Percentiles rank a stretch among this genome's conserved stretches.
phyloP scores from a whole-genome alignment of 2,797 vertebrate species.

The Platalea minor region DNA sequence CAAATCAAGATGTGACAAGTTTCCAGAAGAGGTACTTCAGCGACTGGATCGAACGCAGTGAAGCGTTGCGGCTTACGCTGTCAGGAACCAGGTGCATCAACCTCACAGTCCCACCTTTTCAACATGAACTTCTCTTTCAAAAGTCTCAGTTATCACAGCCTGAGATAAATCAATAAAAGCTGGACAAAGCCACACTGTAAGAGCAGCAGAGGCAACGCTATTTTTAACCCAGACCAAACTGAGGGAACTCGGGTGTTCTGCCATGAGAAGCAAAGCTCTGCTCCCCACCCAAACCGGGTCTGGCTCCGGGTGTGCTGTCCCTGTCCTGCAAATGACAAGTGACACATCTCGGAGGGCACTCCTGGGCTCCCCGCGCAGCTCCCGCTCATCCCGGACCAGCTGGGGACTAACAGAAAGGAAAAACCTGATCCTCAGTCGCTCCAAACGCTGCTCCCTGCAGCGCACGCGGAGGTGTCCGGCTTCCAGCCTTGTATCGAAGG shows the following conservation, averaged over 20 bases:
- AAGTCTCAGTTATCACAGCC: background rate
- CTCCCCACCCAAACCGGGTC: background rate
- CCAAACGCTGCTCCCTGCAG: background rate
- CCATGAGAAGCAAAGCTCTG: background rate
- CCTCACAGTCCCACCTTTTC: too few relatives aligned
- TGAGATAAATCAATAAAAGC: background rate
- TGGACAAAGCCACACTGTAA: background rate
- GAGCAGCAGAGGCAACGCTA: background rate
- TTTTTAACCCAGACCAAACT: background rate
- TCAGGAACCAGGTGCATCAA: background rate
- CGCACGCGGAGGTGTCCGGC: too few relatives aligned
- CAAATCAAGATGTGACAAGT: background rate
- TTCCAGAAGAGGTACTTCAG: background rate
- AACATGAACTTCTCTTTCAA: background rate
- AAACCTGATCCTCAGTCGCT: background rate
- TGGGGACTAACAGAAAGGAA: background rate
- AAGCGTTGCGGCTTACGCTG: rapidly evolving
- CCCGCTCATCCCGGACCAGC: background rate
- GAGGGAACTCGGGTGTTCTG: background rate
- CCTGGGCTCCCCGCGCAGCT: background rate
- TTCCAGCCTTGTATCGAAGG: background rate
- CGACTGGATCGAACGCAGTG: background rate
- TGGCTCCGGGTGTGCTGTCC: background rate
- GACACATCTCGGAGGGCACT: background rate
- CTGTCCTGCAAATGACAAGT: background rate